Evolutionary conservation across 2,797 vertebrate species (phyloP).

Genomic region (Paratrypauchen microcephalus): DNA sequence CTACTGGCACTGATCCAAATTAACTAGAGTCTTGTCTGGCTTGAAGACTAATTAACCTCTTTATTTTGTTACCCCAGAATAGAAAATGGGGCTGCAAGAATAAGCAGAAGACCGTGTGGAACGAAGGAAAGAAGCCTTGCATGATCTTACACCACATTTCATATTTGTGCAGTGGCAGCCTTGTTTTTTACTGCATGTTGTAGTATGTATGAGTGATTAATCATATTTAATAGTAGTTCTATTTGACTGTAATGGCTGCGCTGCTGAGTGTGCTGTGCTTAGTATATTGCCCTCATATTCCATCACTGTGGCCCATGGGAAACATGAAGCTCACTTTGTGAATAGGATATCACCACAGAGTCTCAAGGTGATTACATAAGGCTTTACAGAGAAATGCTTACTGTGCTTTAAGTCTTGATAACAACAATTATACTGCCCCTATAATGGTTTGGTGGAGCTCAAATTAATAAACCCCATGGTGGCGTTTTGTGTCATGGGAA

Average conservation of each 20-base stretch:
- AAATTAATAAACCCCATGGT: constrained; percentile 36
- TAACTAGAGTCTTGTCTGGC: constrained; percentile 14
- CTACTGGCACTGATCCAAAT: constrained; percentile 1
- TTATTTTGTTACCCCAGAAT: constrained; percentile 12
- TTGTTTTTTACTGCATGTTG: constrained; percentile 7
- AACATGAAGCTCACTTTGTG: constrained; percentile 41
- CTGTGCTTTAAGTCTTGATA: constrained; percentile 25
- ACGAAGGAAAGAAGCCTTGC: not conserved
- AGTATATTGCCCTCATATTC: constrained; percentile 53
- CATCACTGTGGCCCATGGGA: constrained; percentile 48
- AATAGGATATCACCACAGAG: constrained; percentile 38
- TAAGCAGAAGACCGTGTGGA: not conserved
- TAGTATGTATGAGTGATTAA: constrained; percentile 14
- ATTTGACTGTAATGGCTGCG: constrained; percentile 10
- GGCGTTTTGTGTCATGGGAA: constrained; percentile 11
- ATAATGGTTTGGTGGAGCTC: constrained; percentile 27
- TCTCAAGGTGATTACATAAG: constrained; percentile 50
- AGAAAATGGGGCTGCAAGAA: constrained; percentile 10
- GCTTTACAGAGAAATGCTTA: constrained; percentile 40
- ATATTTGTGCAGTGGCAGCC: not conserved
- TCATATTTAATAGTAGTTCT: constrained; percentile 9
- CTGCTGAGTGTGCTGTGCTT: constrained; percentile 26
- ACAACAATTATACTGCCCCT: constrained; percentile 31
- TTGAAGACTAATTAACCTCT: constrained; percentile 13
- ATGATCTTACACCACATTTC: not conserved